Base-by-base conservation (phyloP, 1,140 invertebrate species). In the Drosophila pachea region DNA sequence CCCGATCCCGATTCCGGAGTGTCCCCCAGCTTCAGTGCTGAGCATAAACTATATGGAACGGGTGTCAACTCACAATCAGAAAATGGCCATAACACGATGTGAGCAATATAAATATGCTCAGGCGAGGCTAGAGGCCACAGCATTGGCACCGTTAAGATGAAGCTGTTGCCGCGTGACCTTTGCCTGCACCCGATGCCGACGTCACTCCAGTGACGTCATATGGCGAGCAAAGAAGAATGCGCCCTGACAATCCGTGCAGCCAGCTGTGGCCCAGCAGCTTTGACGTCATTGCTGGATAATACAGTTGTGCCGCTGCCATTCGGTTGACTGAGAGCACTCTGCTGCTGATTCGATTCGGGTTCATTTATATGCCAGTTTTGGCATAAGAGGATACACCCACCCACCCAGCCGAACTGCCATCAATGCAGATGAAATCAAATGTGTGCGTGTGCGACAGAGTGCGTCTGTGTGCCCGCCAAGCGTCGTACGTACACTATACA, bases 271-370 rank as follows among this genome's bases (percentile, higher is more conserved):
- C 11, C 14, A 43, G 12, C 40, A n/a, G 6, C 5, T 58, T 40
- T 82, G 78, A 81, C 78, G 78, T 82, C 78, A 81, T 62, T 1
- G 33, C 12, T 58, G 58, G 42, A 38, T 40, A 47, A 48, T 69
- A 58, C 38, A 32, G 48, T 33, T 78, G 61, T 4, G 63, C 56
- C 62, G 65, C 69, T 60, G 69, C 76, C 49, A 49, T 50, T 12
- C 33, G 36, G 36, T 11, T 49, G n/a, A 54, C 49, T 59, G 77
- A 69, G 73, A 52, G 62, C 78, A 76, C 70, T 82, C 61, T 22
- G 32, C 62, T 81, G 65, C 66, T 74, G 78, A 82, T 82, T 82
- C 74, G 77, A 82, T 82, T 82, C 74, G 48, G 45, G 45, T 72
- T 70, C 65, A 64, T 81, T 74, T 74, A 67, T 74, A 74, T 76